phyloP scores from a whole-genome alignment of 2,888 invertebrate species.

The Chironomus riparius region DNA sequence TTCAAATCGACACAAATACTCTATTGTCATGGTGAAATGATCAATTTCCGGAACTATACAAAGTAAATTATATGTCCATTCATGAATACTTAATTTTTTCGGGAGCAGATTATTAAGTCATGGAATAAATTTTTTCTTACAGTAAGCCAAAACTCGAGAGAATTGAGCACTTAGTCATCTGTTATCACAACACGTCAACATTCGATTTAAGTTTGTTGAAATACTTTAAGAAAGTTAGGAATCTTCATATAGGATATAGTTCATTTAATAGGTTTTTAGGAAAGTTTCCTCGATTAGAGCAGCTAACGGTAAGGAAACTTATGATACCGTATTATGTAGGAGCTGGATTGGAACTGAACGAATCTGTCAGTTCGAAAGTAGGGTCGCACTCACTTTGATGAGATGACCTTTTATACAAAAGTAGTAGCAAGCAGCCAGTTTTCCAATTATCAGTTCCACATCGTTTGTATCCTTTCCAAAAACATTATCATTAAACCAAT shows the following conservation, averaged over 20 bases:
- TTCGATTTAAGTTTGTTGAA: neutral
- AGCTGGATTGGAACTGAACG: too few relatives aligned
- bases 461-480: too few relatives aligned
- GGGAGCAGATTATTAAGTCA: neutral
- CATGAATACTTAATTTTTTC: too few relatives aligned
- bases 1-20: conserved; percentile 1
- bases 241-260: conserved; percentile 1
- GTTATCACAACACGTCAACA: neutral
- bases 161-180: conserved; percentile 11
- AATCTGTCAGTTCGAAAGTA: too few relatives aligned
- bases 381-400: too few relatives aligned
- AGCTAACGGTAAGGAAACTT: neutral
- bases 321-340: too few relatives aligned
- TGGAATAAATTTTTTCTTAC: neutral
- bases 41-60: conserved; percentile 8
- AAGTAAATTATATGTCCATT: conserved; percentile 5
- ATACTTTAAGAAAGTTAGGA: neutral
- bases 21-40: conserved; percentile 2
- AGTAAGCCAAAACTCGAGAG: conserved; percentile 21
- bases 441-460: too few relatives aligned
- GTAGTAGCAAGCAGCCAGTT: too few relatives aligned
- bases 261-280: neutral
- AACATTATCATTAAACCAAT: too few relatives aligned
- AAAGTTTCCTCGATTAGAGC: conserved; percentile 9
- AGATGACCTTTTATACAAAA: too few relatives aligned